A percentile compares a stretch with the other conserved stretches of the same genome.
These are phyloP conservation scores for Dendropsophus ebraccatus DNA, from an alignment of 2,113 vertebrate species.

Conservation along the genomic window DNA sequence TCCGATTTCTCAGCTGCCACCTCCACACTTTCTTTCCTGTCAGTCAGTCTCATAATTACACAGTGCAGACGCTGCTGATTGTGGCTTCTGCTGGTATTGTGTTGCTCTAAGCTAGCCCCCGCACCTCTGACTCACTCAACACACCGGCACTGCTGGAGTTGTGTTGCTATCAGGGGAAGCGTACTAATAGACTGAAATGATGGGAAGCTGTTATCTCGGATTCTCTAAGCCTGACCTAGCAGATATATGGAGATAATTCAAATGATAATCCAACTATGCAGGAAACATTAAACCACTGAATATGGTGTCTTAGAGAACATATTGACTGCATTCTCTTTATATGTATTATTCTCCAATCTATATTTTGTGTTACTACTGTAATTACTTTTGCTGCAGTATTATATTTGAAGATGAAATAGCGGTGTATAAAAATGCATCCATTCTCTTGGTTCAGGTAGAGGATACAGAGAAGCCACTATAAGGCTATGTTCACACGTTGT, in stretches of 20 bases:
- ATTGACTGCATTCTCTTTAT: neutral
- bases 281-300: neutral
- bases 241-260: neutral
- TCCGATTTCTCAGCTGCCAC: constrained; percentile 43
- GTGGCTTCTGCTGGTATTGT: constrained; percentile 49
- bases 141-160: constrained; percentile 51
- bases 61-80: constrained; percentile 53
- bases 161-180: constrained; percentile 37
- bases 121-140: constrained; percentile 50
- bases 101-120: constrained; percentile 38
- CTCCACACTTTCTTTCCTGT: constrained; percentile 56
- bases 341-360: neutral
- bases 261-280: neutral
- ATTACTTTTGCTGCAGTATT: neutral
- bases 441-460: neutral
- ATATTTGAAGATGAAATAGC: neutral
- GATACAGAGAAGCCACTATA: neutral
- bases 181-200: constrained; percentile 8
- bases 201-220: neutral
- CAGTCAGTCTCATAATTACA: constrained; percentile 54
- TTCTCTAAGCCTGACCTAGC: neutral
- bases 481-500: too few species aligned
- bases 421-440: neutral
- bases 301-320: neutral
- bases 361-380: neutral